phyloP scores from a whole-genome alignment of 2,888 invertebrate species.

The Carcina quercana region DNA sequence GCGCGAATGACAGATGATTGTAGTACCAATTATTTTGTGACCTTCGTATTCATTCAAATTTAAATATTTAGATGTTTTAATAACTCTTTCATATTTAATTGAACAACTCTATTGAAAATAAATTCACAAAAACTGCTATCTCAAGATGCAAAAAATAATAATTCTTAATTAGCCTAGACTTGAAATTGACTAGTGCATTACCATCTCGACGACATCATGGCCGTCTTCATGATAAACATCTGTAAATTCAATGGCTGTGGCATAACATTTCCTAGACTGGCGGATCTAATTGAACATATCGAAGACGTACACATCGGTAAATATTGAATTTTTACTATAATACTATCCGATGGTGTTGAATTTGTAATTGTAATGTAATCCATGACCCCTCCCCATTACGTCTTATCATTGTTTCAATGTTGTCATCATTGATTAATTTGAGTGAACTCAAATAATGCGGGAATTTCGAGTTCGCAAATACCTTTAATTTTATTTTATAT shows the following conservation, averaged over 20 bases:
- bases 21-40: constrained; percentile 27
- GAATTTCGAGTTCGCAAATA: constrained; percentile 20
- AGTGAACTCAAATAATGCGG: constrained; percentile 28
- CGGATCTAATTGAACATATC: constrained; percentile 89
- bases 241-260: constrained; percentile 93
- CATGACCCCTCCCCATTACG: constrained; percentile 51
- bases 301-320: constrained; percentile 92
- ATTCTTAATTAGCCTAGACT: constrained; percentile 30
- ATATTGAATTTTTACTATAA: constrained; percentile 39
- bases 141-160: too few relatives aligned
- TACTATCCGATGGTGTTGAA: constrained; percentile 20
- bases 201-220: constrained; percentile 78
- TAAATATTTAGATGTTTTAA: too few relatives aligned
- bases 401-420: constrained; percentile 61
- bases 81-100: too few relatives aligned
- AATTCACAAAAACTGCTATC: too few relatives aligned
- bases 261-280: constrained; percentile 85
- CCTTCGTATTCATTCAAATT: too few relatives aligned
- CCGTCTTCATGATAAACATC: constrained; percentile 92
- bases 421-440: constrained; percentile 54
- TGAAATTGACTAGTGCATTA: constrained; percentile 54
- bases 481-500: constrained; percentile 1
- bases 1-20: constrained; percentile 38
- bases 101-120: too few relatives aligned
- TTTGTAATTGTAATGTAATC: constrained; percentile 35